Base-by-base conservation (phyloP, 1,140 invertebrate species). In the Drosophila orena region DNA sequence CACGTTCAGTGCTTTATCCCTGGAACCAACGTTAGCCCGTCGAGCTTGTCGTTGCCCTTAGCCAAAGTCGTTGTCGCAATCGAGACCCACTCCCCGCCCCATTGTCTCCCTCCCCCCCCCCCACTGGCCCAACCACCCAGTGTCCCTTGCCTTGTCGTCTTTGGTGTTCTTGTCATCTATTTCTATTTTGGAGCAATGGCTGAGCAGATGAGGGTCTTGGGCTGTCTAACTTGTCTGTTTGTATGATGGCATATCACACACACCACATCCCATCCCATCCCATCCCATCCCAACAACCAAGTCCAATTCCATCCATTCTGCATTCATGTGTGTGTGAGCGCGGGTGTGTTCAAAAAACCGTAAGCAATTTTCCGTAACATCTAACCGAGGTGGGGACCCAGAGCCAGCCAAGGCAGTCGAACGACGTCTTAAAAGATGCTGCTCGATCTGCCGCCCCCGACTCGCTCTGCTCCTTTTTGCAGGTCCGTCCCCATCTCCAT, bases 331-430 rank as follows among this genome's bases (percentile, higher is more conserved):
- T 90, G 86, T 77, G 50, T 24, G 24, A 4, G 24, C 5, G 22
- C 4, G 22, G 4, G 22, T 72, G 76, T 77, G 76, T 34, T 34
- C 83, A 84, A 89, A 91, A 91, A 91, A 90, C 79, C 88, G 88
- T 88, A 90, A 90, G 86, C 86, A 90, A 90, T 89, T 89, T 89
- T 89, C 84, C 85, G 80, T 89, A 89, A 89, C 85, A 89, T 89
- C 84, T 89, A 89, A 80, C 84, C 72, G 71, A 62, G 62, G 50
- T 78, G 46, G 58, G 64, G 68, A 47, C 37, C 54, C 47, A 54
- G 49, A 57, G 47, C 60, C 68, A 75, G 74, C 64, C 84, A 83
- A 83, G 84, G 73, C 71, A 80, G 79, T 62, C 79, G 60, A 84
- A 83, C 71, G 85, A 88, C 68, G 61, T 70, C 71, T 68, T 70